These are phyloP conservation scores for Drosophila lowei DNA, from an alignment of 1,140 invertebrate genomes.

Conservation along the genomic window DNA sequence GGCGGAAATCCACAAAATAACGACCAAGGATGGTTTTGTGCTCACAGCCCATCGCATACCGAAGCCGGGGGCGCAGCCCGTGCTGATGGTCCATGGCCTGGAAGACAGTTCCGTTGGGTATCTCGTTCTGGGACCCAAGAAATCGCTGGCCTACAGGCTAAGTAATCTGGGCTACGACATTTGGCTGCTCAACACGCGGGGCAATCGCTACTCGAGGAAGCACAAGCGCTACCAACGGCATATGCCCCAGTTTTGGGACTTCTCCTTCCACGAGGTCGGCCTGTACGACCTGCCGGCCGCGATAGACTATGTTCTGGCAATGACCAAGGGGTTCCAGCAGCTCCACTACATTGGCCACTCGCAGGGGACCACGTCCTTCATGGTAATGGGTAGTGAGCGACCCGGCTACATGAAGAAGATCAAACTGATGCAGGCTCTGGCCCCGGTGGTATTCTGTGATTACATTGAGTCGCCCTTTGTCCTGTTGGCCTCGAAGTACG, in stretches of 20 bases:
- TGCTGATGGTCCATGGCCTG: conserved; percentile 87
- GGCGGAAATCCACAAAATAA: conserved; percentile 84
- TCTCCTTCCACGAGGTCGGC: conserved; percentile 89
- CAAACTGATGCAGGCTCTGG: conserved; percentile 86
- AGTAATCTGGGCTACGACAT: conserved; percentile 89
- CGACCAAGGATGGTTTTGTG: conserved; percentile 85
- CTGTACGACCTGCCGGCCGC: conserved; percentile 87
- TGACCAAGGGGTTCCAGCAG: conserved; percentile 81
- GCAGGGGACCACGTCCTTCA: conserved; percentile 85
- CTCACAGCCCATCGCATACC: conserved; percentile 83
- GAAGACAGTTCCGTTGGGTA: conserved; percentile 85
- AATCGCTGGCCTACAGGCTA: conserved; percentile 84
- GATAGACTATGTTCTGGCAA: conserved; percentile 86
- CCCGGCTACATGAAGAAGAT: conserved; percentile 88
- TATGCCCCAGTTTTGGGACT: conserved; percentile 82
- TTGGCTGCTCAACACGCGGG: conserved; percentile 89
- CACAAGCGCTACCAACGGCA: conserved; percentile 84
- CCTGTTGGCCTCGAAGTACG: conserved; percentile 7
- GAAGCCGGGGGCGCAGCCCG: conserved; percentile 72
- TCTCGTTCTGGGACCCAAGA: conserved; percentile 84
- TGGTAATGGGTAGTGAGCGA: conserved; percentile 86
- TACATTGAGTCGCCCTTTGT: conserved; percentile 18
- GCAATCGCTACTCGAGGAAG: conserved; percentile 86
- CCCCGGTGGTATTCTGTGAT: conserved; percentile 84
- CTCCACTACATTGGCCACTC: conserved; percentile 84